Conservation (phyloP, 2,888 invertebrate species). For the Pristionchus maxplancki region DNA sequence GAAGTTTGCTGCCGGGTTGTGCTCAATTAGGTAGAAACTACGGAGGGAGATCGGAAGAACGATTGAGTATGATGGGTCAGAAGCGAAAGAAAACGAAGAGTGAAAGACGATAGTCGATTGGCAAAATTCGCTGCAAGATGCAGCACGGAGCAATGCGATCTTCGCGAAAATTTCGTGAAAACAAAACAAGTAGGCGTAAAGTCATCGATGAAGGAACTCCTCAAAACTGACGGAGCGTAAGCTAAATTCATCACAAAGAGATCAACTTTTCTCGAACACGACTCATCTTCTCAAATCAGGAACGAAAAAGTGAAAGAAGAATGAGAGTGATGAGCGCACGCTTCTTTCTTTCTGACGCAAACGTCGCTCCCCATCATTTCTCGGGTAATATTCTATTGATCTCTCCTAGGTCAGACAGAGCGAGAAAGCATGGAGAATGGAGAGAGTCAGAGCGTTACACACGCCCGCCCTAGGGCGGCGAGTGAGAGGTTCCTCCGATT, state of each 20-base stretch:
- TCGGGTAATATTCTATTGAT: not conserved
- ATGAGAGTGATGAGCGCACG: constrained; percentile 4
- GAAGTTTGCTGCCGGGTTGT: not conserved
- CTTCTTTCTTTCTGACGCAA: not conserved
- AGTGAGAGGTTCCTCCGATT: constrained; percentile 20
- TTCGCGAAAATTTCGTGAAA: not conserved
- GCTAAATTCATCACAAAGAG: not conserved
- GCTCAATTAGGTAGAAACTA: not conserved
- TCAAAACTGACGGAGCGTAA: not conserved
- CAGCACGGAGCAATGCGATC: too few relatives aligned
- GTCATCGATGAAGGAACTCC: not conserved
- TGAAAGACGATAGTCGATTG: too few relatives aligned
- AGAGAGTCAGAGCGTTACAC: not conserved
- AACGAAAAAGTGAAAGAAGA: not conserved
- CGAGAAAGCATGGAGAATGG: not conserved
- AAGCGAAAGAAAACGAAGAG: too few relatives aligned
- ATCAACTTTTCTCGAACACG: not conserved
- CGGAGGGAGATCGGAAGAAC: not conserved
- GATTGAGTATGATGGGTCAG: not conserved
- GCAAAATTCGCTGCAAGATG: too few relatives aligned
- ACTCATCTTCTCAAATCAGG: not conserved
- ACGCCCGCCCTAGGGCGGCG: not conserved
- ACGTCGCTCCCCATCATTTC: not conserved
- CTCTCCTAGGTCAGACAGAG: not conserved
- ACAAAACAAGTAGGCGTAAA: not conserved